Conservation (phyloP, 1,140 invertebrate genomes). For the Pachyrhynchus sulphureomaculatus region DNA sequence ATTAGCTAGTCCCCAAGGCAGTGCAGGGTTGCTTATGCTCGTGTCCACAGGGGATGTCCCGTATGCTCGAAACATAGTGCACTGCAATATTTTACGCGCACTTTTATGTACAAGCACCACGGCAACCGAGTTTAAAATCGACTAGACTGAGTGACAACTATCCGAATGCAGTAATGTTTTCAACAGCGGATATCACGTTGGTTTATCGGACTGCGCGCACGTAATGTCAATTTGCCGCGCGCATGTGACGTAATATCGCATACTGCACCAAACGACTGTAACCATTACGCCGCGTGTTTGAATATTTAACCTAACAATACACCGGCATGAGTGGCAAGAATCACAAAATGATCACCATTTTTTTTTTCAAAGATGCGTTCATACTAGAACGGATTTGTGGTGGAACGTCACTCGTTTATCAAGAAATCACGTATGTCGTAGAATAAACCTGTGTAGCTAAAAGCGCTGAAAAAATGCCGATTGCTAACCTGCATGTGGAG, state of each 20-base stretch:
- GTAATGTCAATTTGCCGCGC: slow-evolving; percentile 11
- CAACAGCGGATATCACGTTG: slow-evolving; percentile 31
- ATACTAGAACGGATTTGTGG: too few species aligned
- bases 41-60: slow-evolving; percentile 45
- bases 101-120: slow-evolving; percentile 10
- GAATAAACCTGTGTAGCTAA: too few species aligned
- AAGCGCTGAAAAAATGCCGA: too few species aligned
- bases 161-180: slow-evolving; percentile 20
- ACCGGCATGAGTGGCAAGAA: too few species aligned
- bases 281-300: slow-evolving; percentile 11
- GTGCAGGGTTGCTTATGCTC: slow-evolving; percentile 30
- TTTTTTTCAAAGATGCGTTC: too few species aligned
- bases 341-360: too few species aligned
- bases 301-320: background rate
- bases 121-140: slow-evolving; percentile 15
- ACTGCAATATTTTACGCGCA: slow-evolving; percentile 24
- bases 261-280: slow-evolving; percentile 40
- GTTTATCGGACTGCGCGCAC: slow-evolving; percentile 19
- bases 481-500: too few species aligned
- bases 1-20: slow-evolving; percentile 38
- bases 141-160: slow-evolving; percentile 31
- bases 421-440: too few species aligned
- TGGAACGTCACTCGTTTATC: too few species aligned
- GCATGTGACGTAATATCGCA: slow-evolving; percentile 33
- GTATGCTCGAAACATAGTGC: slow-evolving; percentile 48